phyloP scores from a whole-genome alignment of 2,113 vertebrate genomes.

The Phalacrocorax aristotelis region DNA sequence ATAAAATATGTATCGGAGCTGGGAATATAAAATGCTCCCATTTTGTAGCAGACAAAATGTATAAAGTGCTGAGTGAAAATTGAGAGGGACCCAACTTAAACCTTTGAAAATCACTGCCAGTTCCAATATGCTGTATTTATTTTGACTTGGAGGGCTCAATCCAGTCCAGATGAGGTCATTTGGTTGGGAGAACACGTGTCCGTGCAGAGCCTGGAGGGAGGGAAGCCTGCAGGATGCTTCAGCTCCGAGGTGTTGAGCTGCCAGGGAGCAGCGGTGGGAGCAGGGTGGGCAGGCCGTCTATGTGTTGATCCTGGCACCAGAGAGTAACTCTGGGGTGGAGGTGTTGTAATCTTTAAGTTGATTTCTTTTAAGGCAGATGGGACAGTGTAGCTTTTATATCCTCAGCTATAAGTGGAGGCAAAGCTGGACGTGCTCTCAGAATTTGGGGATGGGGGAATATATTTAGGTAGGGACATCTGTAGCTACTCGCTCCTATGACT shows the following conservation, averaged over 20 bases:
- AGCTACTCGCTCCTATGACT: neutral
- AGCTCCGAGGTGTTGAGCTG: slow-evolving; percentile 17
- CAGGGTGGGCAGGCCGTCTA: neutral
- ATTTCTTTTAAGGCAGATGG: slow-evolving; percentile 35
- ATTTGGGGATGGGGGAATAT: neutral
- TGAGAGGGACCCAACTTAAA: slow-evolving; percentile 17
- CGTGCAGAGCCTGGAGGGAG: neutral
- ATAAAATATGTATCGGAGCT: slow-evolving; percentile 26
- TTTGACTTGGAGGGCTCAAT: slow-evolving; percentile 49
- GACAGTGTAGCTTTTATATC: slow-evolving; percentile 63
- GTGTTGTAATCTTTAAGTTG: slow-evolving; percentile 38
- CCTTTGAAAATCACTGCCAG: slow-evolving; percentile 29
- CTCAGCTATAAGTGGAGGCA: slow-evolving; percentile 17
- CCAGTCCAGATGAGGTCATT: slow-evolving; percentile 35
- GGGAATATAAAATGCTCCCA: slow-evolving; percentile 23
- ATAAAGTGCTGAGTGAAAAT: slow-evolving; percentile 16
- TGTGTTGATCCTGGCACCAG: slow-evolving; percentile 63
- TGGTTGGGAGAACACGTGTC: neutral
- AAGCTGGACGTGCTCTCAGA: neutral
- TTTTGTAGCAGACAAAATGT: slow-evolving; percentile 5
- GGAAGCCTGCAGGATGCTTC: neutral
- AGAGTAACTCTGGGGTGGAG: neutral
- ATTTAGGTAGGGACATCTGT: neutral
- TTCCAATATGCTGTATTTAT: slow-evolving; percentile 44
- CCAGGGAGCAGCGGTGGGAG: neutral